Conservation (phyloP, 2,113 vertebrate genomes). For the Taurulus bubalis region DNA sequence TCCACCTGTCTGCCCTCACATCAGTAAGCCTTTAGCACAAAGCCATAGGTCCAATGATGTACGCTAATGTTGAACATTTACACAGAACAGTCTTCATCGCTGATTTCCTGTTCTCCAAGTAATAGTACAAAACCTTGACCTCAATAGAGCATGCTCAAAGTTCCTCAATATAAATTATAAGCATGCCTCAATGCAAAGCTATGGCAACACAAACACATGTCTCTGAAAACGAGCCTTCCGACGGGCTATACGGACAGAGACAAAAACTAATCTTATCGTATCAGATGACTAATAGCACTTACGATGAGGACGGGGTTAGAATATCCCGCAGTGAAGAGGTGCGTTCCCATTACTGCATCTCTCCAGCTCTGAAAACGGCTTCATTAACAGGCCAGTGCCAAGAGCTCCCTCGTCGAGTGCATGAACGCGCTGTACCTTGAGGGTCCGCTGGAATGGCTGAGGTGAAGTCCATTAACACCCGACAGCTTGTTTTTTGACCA, state of each 20-base stretch:
- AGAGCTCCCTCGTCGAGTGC: conserved; percentile 67
- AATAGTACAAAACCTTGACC: conserved; percentile 11
- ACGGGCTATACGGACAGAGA: conserved; percentile 47
- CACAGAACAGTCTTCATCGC: conserved; percentile 1
- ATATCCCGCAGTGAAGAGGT: conserved; percentile 76
- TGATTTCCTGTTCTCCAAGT: not conserved
- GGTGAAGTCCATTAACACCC: conserved; percentile 81
- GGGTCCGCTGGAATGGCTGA: conserved; percentile 66
- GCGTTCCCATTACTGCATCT: conserved; percentile 73
- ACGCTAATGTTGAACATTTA: conserved; percentile 12
- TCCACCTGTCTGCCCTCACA: conserved; percentile 55
- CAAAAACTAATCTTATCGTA: conserved; percentile 51
- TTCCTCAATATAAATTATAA: not conserved
- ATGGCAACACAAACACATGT: not conserved
- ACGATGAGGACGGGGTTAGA: conserved; percentile 73
- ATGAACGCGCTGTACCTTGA: conserved; percentile 61
- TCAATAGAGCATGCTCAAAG: not conserved
- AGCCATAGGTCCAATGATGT: conserved; percentile 8
- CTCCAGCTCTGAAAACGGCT: conserved; percentile 74
- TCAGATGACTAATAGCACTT: conserved; percentile 76
- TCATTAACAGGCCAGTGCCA: conserved; percentile 73
- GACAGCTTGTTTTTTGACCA: conserved; percentile 76
- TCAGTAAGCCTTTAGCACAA: conserved; percentile 34
- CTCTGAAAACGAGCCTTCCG: conserved; percentile 4
- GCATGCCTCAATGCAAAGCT: not conserved